Evolutionary conservation across 23 tunicate genomes (phyloP).

Genomic region (Ciona savignyi): DNA sequence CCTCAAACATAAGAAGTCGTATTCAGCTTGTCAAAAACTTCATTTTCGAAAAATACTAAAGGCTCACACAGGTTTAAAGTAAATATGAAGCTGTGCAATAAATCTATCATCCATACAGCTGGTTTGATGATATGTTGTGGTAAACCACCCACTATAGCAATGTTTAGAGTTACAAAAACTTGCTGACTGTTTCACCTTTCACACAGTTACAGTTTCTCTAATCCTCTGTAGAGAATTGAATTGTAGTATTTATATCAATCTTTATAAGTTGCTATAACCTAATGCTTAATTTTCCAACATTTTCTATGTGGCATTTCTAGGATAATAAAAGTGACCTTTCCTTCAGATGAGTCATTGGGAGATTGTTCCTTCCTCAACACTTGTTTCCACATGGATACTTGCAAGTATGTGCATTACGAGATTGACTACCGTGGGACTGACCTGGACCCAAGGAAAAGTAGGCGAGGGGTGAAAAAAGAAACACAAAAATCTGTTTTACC

Average conservation of each 20-base stretch:
- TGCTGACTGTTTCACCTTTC: too few species aligned
- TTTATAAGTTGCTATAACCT: too few species aligned
- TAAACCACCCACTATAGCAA: too few species aligned
- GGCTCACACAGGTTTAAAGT: conserved; percentile 83
- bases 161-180: too few species aligned
- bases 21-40: conserved; percentile 69
- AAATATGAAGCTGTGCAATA: too few species aligned
- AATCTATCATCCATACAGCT: too few species aligned
- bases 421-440: conserved; percentile 94
- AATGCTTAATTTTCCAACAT: too few species aligned
- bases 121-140: too few species aligned
- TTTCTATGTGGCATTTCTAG: too few species aligned
- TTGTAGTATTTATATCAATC: too few species aligned
- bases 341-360: conserved; percentile 76
- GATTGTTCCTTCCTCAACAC: conserved; percentile 99
- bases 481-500: conserved; percentile 1
- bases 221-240: too few species aligned
- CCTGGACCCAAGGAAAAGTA: conserved; percentile 54
- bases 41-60: conserved; percentile 95
- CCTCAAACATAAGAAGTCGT: conserved; percentile 49
- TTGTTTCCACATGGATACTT: conserved; percentile 98
- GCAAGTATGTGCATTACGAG: conserved; percentile 99
- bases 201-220: too few species aligned
- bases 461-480: conserved; percentile 1
- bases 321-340: neutral